These are phyloP conservation scores for Centroberyx gerrardi DNA, from an alignment of 2,797 vertebrate genomes.

Conservation along the genomic window DNA sequence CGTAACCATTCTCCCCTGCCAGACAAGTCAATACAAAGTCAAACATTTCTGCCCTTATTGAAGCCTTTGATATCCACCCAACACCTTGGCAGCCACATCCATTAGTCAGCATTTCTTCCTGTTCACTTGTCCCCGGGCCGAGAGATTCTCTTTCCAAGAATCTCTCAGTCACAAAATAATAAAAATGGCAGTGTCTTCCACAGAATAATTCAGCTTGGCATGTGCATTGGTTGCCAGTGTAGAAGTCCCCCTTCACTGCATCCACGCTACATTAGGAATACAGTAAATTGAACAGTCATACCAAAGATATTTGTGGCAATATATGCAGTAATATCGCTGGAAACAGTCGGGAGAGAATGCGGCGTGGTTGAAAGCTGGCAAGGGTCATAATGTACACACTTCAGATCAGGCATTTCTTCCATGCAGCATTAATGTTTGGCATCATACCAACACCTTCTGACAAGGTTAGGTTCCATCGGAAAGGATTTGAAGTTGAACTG, in stretches of 20 bases:
- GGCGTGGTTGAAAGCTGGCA: too few relatives aligned
- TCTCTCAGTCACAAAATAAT: too few relatives aligned
- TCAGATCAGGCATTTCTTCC: not conserved
- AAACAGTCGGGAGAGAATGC: too few relatives aligned
- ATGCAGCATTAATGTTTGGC: not conserved
- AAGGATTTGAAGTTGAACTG: not conserved
- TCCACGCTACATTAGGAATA: not conserved
- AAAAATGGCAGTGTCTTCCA: not conserved
- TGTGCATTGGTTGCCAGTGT: not conserved
- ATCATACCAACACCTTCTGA: not conserved
- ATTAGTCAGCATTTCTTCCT: not conserved
- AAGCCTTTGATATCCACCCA: not conserved
- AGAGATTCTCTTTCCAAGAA: too few relatives aligned
- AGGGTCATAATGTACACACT: not conserved
- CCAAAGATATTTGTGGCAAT: too few relatives aligned
- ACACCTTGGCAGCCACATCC: not conserved
- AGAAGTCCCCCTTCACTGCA: not conserved
- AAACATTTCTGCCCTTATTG: not conserved
- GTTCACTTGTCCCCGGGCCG: too few relatives aligned
- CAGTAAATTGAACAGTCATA: too few relatives aligned
- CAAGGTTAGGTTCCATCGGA: not conserved
- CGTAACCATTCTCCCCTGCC: not conserved
- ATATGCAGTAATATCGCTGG: too few relatives aligned
- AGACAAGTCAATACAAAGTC: conserved; percentile 6
- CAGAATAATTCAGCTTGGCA: not conserved